These are phyloP conservation scores for Apotomis turbidana DNA, from an alignment of 2,888 invertebrate genomes.

Conservation along the genomic window DNA sequence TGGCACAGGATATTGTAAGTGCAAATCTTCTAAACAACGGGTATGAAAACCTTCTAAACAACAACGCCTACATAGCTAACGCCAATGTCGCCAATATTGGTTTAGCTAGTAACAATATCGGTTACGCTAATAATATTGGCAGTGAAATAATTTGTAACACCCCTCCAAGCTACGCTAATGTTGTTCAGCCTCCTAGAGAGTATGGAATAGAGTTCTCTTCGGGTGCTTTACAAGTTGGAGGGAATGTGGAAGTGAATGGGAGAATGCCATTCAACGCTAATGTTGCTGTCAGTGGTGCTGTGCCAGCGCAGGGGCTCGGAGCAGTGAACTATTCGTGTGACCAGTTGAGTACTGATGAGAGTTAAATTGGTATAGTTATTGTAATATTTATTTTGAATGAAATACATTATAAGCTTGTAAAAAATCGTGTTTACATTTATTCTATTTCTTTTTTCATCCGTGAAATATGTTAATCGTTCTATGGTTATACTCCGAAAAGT, in stretches of 20 bases:
- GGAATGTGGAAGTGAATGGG: slow-evolving; percentile 61
- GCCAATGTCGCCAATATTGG: slow-evolving; percentile 42
- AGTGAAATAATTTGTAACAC: slow-evolving; percentile 8
- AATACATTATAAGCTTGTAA: slow-evolving; percentile 8
- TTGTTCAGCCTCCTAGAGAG: slow-evolving; percentile 44
- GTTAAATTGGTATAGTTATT: neutral
- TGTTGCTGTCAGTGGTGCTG: slow-evolving; percentile 59
- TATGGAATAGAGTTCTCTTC: slow-evolving; percentile 61
- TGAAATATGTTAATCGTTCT: too few relatives aligned
- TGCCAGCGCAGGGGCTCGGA: slow-evolving; percentile 61
- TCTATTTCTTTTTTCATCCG: neutral
- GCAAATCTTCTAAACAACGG: slow-evolving; percentile 43
- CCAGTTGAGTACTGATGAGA: neutral
- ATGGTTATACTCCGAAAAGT: too few relatives aligned
- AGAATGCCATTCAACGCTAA: slow-evolving; percentile 64
- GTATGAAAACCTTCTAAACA: too few relatives aligned
- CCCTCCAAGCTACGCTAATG: slow-evolving; percentile 13
- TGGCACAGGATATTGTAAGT: slow-evolving; percentile 32
- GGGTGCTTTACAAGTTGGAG: slow-evolving; percentile 64
- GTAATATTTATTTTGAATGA: slow-evolving; percentile 22
- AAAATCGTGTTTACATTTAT: neutral
- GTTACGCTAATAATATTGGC: slow-evolving; percentile 6
- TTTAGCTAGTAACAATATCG: slow-evolving; percentile 5
- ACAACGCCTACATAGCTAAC: too few relatives aligned
- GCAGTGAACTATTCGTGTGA: slow-evolving; percentile 54